These are phyloP conservation scores for Sitophilus oryzae DNA, from an alignment of 1,140 invertebrate genomes.

Conservation along the genomic window DNA sequence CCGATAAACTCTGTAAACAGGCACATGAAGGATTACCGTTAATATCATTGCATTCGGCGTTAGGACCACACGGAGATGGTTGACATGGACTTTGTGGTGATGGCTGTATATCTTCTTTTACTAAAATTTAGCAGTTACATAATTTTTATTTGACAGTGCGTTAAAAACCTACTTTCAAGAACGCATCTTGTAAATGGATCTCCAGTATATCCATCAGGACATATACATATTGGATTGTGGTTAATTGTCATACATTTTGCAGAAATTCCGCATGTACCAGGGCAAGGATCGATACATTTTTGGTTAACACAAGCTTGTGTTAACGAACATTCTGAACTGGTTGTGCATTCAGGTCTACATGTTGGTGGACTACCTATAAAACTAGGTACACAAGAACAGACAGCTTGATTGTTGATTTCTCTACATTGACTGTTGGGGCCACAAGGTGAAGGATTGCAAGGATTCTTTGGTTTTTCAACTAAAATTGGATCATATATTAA, in stretches of 20 bases:
- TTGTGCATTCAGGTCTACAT: slow-evolving; percentile 63
- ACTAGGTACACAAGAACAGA: slow-evolving; percentile 66
- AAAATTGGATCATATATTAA: slow-evolving; percentile 4
- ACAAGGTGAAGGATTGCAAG: slow-evolving; percentile 69
- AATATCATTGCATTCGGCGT: slow-evolving; percentile 61
- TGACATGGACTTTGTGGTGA: slow-evolving; percentile 56
- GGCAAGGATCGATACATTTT: slow-evolving; percentile 65
- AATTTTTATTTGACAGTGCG: background rate
- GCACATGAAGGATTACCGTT: slow-evolving; percentile 53
- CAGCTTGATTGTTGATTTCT: slow-evolving; percentile 61
- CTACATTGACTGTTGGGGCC: slow-evolving; percentile 72
- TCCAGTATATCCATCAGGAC: slow-evolving; percentile 56
- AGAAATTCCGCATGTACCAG: slow-evolving; percentile 59
- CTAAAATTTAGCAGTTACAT: slow-evolving; percentile 10
- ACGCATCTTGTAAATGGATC: slow-evolving; percentile 59
- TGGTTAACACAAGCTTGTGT: slow-evolving; percentile 58
- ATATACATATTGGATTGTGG: slow-evolving; percentile 63
- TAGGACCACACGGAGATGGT: slow-evolving; percentile 71
- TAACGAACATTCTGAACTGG: slow-evolving; percentile 58
- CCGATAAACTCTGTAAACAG: slow-evolving; percentile 56
- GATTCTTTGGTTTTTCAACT: slow-evolving; percentile 44
- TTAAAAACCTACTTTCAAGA: slow-evolving; percentile 30
- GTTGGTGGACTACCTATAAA: slow-evolving; percentile 66
- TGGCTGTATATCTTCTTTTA: slow-evolving; percentile 33
- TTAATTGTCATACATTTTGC: slow-evolving; percentile 63